These are phyloP conservation scores for Hozukius guyotensis DNA, from an alignment of 2,797 vertebrate species.

Conservation along the genomic window DNA sequence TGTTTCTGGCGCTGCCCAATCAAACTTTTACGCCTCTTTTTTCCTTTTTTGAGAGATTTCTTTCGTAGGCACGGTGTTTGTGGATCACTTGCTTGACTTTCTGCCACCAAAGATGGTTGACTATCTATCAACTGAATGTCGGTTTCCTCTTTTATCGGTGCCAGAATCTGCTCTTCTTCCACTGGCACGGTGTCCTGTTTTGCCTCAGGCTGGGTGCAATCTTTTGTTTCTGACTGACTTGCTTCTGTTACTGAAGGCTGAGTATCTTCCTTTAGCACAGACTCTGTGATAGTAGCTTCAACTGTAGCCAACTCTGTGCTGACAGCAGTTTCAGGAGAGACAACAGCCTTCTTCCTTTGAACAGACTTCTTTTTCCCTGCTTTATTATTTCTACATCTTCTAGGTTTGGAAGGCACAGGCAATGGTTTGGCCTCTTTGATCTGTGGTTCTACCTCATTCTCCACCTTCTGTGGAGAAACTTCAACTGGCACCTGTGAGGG, in stretches of 20 bases:
- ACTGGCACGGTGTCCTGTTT: slow-evolving; percentile 49
- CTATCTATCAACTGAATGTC: slow-evolving; percentile 70
- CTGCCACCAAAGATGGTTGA: slow-evolving; percentile 60
- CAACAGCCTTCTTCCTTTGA: slow-evolving; percentile 68
- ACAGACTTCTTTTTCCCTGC: slow-evolving; percentile 60
- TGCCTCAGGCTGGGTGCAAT: slow-evolving; percentile 42
- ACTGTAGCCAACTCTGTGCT: slow-evolving; percentile 44
- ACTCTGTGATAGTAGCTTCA: slow-evolving; percentile 44
- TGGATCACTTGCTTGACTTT: slow-evolving; percentile 57
- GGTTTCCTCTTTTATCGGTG: slow-evolving; percentile 73
- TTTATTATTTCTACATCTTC: slow-evolving; percentile 67
- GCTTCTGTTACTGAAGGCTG: slow-evolving; percentile 41
- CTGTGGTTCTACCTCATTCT: slow-evolving; percentile 64
- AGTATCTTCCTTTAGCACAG: slow-evolving; percentile 45
- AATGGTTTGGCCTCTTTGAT: slow-evolving; percentile 63
- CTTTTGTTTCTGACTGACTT: slow-evolving; percentile 37
- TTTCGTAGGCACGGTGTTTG: slow-evolving; percentile 25
- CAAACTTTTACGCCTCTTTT: slow-evolving; percentile 79
- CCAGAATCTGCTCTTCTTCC: slow-evolving; percentile 56
- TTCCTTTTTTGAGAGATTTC: slow-evolving; percentile 69
- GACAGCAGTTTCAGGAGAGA: slow-evolving; percentile 54
- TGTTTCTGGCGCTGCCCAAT: slow-evolving; percentile 82
- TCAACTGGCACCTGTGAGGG: slow-evolving; percentile 44
- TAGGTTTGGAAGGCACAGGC: slow-evolving; percentile 73
- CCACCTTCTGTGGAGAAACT: slow-evolving; percentile 37